Evolutionary conservation across 2,888 invertebrate species (phyloP), one percentile per base, ranked within the genome.

Genomic region (Spodoptera exigua): DNA sequence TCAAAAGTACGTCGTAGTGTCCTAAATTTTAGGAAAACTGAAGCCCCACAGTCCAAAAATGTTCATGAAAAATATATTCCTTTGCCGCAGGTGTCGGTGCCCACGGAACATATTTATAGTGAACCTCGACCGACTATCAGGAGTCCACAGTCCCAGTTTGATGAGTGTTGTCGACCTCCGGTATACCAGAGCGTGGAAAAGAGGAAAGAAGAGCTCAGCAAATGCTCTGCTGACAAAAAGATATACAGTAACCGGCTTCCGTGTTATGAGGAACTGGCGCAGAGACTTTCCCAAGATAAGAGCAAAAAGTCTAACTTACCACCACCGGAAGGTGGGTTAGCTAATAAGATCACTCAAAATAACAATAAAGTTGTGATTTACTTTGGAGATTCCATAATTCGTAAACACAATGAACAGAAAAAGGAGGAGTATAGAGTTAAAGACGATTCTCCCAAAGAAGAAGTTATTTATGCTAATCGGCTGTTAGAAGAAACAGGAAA

Each of bases 311-410:
- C 73, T 58, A 94, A 83, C 79, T 72, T 80, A 46, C 87, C 86
- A 10, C 74, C 83, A 9, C 67, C 78, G 12, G 90, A 91, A 65
- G 82, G 84, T 34, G 89, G 88, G 11, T 74, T 93, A 18, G 87
- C 93, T 7, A 93, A 93, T 63, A 93, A 93, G 81, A 92, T 93
- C 56, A 94, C 93, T 51, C 89, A 94, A 81, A 90, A 90, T 70
- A 92, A 93, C 71, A 96, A 96, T 81, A 96, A 96, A 90, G 96
- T 96, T n/a, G 96, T 96, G 46, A 96, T 96, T 76, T 96, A 96
- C 84, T 96, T 96, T 72, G 96, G 96, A 34, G 96, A 96, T 81
- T 95, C 96, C 2, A 95, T 95, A 45, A 93, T 94, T 58, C 88
- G 95, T 36, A 93, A 93, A 70, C 94, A 94, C 54, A 92, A 87